phyloP scores from a whole-genome alignment of 37 sponge, comb jelly and placozoan genomes.

The Theonella swinhoei region DNA sequence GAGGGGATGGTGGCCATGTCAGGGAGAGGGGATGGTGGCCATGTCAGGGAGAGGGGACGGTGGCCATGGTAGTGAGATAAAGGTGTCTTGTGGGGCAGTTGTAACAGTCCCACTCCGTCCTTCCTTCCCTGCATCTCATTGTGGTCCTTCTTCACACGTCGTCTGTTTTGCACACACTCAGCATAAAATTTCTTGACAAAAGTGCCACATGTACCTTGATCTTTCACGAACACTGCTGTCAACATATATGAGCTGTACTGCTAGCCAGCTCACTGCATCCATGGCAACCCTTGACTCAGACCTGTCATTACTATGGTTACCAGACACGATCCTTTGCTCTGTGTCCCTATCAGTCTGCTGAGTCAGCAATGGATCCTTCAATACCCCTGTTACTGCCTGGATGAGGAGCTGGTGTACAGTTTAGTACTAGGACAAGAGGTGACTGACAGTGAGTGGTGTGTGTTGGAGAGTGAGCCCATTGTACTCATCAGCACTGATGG shows the following conservation, averaged over 20 bases:
- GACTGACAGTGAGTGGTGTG: not conserved
- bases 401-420: not conserved
- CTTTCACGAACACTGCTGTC: constrained; percentile 44
- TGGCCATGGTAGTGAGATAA: not conserved
- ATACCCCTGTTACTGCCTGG: not conserved
- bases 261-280: constrained; percentile 60
- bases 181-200: no score
- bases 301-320: constrained; percentile 24
- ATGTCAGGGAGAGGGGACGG: not conserved
- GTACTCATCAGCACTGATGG: constrained; percentile 48
- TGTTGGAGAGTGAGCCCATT: constrained; percentile 9
- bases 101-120: not conserved
- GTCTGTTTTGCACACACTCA: no score
- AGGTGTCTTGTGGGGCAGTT: not conserved
- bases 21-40: not conserved
- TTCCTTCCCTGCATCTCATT: not conserved
- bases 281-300: not conserved
- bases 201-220: constrained; percentile 67
- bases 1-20: no score
- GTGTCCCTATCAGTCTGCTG: constrained; percentile 32
- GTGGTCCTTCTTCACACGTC: not conserved
- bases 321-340: constrained; percentile 18
- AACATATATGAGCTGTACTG: constrained; percentile 65
- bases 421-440: not conserved
- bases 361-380: constrained; percentile 57